Evolutionary conservation across 2,888 invertebrate genomes (phyloP).

Genomic region (Pristionchus mayeri): DNA sequence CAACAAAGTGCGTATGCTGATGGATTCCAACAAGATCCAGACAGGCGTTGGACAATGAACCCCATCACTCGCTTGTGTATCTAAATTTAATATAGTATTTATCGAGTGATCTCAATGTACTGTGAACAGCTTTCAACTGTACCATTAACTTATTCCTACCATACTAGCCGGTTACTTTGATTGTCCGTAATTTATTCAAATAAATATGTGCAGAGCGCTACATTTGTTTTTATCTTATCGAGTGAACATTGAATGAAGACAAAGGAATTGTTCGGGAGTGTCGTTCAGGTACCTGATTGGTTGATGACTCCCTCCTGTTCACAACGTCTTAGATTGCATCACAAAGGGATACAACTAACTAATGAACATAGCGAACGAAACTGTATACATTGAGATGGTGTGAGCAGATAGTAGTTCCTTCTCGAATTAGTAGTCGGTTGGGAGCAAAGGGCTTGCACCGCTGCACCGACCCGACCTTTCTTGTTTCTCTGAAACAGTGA

Average conservation of each 20-base stretch:
- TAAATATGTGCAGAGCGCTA: no score
- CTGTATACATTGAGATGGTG: neutral
- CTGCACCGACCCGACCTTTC: neutral
- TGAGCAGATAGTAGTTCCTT: neutral
- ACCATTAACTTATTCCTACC: neutral
- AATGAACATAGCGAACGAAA: no score
- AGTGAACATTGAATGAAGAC: no score
- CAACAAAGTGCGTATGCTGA: constrained; percentile 11
- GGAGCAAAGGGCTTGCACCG: neutral
- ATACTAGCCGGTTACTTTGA: neutral
- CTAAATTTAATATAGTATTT: neutral
- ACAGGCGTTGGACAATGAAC: neutral
- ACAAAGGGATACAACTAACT: no score
- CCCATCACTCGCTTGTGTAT: neutral
- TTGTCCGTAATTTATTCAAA: neutral
- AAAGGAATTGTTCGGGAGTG: no score
- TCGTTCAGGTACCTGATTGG: no score
- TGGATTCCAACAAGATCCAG: neutral
- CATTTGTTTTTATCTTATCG: no score
- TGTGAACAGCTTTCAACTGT: no score
- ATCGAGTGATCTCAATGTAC: no score
- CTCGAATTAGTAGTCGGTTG: neutral
- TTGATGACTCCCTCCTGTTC: no score
- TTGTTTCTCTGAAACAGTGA: constrained; percentile 29
- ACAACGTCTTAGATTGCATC: no score